These are phyloP conservation scores for Malthinus seriepunctatus DNA, from an alignment of 2,888 invertebrate genomes.

Conservation along the genomic window DNA sequence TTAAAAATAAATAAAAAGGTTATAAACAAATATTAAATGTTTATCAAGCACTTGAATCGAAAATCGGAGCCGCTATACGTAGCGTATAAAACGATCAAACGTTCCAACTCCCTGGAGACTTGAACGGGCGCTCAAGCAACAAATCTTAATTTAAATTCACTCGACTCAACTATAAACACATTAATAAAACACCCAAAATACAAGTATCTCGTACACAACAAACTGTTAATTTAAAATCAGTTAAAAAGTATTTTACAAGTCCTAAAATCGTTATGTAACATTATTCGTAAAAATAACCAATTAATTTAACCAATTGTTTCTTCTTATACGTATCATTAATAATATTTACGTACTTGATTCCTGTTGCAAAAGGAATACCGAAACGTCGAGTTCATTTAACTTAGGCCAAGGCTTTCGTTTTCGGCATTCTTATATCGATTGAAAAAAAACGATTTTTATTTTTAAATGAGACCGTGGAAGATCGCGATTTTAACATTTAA, in stretches of 20 bases:
- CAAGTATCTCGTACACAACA: not conserved
- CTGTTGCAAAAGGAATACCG: not conserved
- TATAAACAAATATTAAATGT: slow-evolving; percentile 3
- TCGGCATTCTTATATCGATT: slow-evolving; percentile 6
- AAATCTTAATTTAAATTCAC: too few relatives aligned
- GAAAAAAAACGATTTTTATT: slow-evolving; percentile 6
- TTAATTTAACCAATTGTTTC: slow-evolving; percentile 5
- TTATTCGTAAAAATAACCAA: not conserved
- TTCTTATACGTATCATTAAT: not conserved
- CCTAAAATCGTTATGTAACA: too few relatives aligned
- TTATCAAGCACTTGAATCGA: not conserved
- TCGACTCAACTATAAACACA: too few relatives aligned
- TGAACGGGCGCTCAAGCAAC: too few relatives aligned
- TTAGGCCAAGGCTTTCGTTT: slow-evolving; percentile 11
- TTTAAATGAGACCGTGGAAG: slow-evolving; percentile 6
- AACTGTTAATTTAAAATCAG: not conserved
- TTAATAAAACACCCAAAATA: too few relatives aligned
- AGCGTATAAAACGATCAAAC: not conserved
- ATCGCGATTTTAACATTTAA: too few relatives aligned
- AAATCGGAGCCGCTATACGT: not conserved
- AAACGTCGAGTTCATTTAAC: slow-evolving; percentile 15
- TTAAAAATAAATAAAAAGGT: too few relatives aligned
- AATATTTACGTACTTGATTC: not conserved
- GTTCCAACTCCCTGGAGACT: too few relatives aligned
- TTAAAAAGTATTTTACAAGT: too few relatives aligned